These are phyloP conservation scores for Larimichthys crocea DNA, from an alignment of 2,113 vertebrate species.

Conservation along the genomic window DNA sequence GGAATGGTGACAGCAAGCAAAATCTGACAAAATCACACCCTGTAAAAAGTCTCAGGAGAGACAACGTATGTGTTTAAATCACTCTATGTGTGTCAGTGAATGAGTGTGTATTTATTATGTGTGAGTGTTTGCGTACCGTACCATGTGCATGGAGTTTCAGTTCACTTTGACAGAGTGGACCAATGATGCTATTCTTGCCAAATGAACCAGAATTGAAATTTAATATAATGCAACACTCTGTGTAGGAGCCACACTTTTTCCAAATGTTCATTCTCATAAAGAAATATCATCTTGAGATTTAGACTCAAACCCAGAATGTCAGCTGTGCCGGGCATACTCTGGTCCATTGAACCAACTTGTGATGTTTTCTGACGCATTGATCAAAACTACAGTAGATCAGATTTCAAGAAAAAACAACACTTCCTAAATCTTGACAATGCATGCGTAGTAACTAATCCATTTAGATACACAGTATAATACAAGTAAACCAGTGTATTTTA, in stretches of 20 bases:
- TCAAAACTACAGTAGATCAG: not conserved
- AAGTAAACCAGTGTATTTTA: slow-evolving; percentile 14
- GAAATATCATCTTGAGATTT: not conserved
- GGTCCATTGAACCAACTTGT: not conserved
- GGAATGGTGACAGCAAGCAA: not conserved
- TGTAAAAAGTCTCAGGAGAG: not conserved
- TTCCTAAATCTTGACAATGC: not conserved
- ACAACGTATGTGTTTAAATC: not conserved
- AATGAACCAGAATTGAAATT: not conserved
- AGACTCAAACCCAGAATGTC: not conserved
- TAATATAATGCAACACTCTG: not conserved
- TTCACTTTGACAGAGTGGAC: not conserved
- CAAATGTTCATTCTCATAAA: not conserved
- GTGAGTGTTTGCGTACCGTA: not conserved
- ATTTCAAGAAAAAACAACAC: not conserved
- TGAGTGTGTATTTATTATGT: not conserved
- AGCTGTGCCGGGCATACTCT: not conserved
- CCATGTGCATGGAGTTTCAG: not conserved
- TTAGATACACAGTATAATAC: not conserved
- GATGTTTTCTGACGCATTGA: not conserved
- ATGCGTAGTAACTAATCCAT: not conserved
- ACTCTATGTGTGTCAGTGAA: not conserved
- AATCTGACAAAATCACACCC: not conserved
- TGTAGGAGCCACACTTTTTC: not conserved
- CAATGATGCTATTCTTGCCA: not conserved